Evolutionary conservation across 1,140 invertebrate genomes (phyloP), one percentile per base, ranked within the genome.

Genomic region (Orius insidiosus): DNA sequence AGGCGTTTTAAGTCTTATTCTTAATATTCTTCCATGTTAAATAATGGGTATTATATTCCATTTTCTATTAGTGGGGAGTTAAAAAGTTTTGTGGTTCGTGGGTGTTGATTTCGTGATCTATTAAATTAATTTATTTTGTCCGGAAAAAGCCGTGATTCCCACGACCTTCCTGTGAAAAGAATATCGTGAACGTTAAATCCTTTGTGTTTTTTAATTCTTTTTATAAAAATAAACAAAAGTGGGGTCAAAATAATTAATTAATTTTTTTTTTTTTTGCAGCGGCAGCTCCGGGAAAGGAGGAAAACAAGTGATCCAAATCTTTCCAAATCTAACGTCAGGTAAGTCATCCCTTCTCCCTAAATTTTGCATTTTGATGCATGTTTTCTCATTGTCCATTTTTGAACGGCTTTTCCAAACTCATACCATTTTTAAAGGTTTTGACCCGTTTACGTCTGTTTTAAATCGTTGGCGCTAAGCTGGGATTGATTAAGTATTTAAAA

Each of bases 251-350:
- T 40, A 13, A 40, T 38, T 14, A 6, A 38, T 38, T 14, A 38
- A 38, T 7, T n/a, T 30, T 11, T 40, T 53, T 51, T 51, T 50
- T 55, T 56, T 58, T 70, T 72, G n/a, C 66, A 76, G 70, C 65
- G 74, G 52, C 74, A 75, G 55, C 60, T 74, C 50, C 67, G 75
- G 52, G 77, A 77, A 59, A 72, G 73, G 51, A 67, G 76, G 54
- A 80, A 80, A 63, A 78, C 75, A 38, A 79, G 76, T 53, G 76
- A 80, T 63, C 76, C 76, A 9, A 80, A 77, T 64, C 68, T 80
- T 37, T 78, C 76, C 33, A 77, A 77, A 66, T 72, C 50, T 9
- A 57, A 54, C 47, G 24, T 24, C 24, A 55, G 52, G 55, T 56
- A 52, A 56, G 55, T 53, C 38, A 7, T 35, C 7, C 8, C 32